Evolutionary conservation across 2,113 vertebrate genomes (phyloP).

Genomic region (Addax nasomaculatus): DNA sequence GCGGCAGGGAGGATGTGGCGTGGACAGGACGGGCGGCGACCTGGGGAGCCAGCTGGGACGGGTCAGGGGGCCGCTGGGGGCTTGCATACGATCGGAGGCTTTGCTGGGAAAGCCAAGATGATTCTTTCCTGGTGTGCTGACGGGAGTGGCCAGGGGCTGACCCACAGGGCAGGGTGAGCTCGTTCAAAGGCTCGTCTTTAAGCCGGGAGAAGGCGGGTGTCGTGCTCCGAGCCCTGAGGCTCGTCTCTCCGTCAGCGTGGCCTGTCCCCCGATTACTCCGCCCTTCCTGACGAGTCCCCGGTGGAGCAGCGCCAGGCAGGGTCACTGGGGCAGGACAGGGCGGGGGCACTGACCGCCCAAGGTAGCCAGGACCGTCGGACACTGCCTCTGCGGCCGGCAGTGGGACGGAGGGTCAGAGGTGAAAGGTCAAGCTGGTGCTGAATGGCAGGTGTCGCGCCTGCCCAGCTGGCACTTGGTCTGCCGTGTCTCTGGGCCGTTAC

Average conservation of each 20-base stretch:
- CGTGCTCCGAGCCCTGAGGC: fast-evolving
- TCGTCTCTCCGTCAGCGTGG: fast-evolving
- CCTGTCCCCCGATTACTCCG: fast-evolving
- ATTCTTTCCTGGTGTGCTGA: too few species aligned
- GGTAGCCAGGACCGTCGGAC: fast-evolving
- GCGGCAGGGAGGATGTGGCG: fast-evolving
- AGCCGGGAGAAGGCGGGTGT: not conserved
- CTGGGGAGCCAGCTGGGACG: not conserved
- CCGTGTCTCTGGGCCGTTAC: fast-evolving
- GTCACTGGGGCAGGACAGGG: not conserved
- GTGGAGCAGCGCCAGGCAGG: not conserved
- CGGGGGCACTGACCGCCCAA: fast-evolving
- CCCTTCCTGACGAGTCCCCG: fast-evolving
- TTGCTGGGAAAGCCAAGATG: not conserved
- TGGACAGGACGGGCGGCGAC: not conserved
- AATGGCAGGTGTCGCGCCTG: not conserved
- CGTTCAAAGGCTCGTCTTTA: not conserved
- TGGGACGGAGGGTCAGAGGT: not conserved
- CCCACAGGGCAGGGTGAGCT: not conserved
- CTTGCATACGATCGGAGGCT: not conserved
- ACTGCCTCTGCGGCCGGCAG: not conserved
- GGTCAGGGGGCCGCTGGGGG: too few species aligned
- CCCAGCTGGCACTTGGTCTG: not conserved
- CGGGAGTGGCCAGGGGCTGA: not conserved
- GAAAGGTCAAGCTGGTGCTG: not conserved